phyloP scores from a whole-genome alignment of 2,888 invertebrate species.

The Caenorhabditis sp. region DNA sequence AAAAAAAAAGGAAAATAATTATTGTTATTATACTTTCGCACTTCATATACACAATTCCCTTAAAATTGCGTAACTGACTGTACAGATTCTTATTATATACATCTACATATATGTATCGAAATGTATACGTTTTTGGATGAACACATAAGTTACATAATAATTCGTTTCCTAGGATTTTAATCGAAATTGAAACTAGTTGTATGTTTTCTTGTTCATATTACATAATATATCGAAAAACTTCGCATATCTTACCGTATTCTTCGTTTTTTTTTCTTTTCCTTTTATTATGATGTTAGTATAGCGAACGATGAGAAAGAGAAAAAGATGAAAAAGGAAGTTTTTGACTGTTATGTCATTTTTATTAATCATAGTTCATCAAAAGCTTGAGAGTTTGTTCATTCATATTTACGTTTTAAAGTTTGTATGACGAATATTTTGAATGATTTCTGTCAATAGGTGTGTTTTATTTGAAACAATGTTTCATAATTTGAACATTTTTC shows the following conservation, averaged over 20 bases:
- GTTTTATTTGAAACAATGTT: no score
- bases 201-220: not conserved
- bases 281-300: no score
- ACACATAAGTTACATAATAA: not conserved
- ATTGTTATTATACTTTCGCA: not conserved
- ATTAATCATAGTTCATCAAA: not conserved
- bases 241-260: not conserved
- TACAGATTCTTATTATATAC: not conserved
- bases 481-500: no score
- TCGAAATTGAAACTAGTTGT: slow-evolving; percentile 1
- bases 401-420: no score
- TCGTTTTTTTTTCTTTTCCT: not conserved
- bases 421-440: no score
- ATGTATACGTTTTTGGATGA: not conserved
- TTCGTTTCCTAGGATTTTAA: not conserved
- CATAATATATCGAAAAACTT: not conserved
- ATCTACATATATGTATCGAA: no score
- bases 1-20: not conserved
- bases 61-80: not conserved
- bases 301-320: not conserved
- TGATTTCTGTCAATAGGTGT: no score
- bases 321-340: not conserved
- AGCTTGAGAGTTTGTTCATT: not conserved
- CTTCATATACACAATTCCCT: not conserved
- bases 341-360: not conserved